phyloP scores from a whole-genome alignment of 2,797 vertebrate species.

The Malacoctenus gilli region DNA sequence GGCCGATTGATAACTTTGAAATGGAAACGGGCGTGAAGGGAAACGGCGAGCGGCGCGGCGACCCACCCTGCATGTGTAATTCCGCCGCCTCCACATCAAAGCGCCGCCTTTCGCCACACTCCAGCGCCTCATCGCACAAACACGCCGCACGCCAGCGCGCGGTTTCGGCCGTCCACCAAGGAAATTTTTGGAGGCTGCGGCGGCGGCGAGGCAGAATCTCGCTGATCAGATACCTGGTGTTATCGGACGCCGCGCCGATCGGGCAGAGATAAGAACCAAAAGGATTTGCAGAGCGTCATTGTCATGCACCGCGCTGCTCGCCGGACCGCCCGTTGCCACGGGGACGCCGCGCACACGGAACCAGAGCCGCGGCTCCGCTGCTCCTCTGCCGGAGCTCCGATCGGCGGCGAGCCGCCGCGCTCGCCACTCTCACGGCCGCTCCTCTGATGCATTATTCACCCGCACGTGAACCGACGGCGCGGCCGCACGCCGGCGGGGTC shows the following conservation, averaged over 20 bases:
- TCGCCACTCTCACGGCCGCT: not conserved
- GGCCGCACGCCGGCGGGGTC: no score
- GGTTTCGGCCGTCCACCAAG: not conserved
- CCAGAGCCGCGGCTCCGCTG: not conserved
- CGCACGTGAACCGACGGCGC: constrained; percentile 11
- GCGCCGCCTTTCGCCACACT: constrained; percentile 1
- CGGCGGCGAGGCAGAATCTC: no score
- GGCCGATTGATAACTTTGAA: constrained; percentile 29
- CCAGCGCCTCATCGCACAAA: constrained; percentile 3
- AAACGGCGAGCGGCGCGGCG: not conserved
- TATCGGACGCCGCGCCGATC: constrained; percentile 15
- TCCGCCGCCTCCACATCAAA: constrained; percentile 26
- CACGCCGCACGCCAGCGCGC: not conserved
- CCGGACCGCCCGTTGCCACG: constrained; percentile 49
- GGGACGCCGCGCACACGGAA: constrained; percentile 32
- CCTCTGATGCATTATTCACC: constrained; percentile 45
- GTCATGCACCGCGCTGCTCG: constrained; percentile 54
- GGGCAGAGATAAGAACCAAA: constrained; percentile 9
- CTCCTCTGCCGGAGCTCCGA: not conserved
- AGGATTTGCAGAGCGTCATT: constrained; percentile 36
- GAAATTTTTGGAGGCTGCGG: no score
- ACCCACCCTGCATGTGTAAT: constrained; percentile 11
- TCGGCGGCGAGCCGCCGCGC: not conserved
- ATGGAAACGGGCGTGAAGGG: constrained; percentile 22
- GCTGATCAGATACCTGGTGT: not conserved